These are phyloP conservation scores for Rhogogaster chlorosoma DNA, from an alignment of 2,888 invertebrate species.

Conservation along the genomic window DNA sequence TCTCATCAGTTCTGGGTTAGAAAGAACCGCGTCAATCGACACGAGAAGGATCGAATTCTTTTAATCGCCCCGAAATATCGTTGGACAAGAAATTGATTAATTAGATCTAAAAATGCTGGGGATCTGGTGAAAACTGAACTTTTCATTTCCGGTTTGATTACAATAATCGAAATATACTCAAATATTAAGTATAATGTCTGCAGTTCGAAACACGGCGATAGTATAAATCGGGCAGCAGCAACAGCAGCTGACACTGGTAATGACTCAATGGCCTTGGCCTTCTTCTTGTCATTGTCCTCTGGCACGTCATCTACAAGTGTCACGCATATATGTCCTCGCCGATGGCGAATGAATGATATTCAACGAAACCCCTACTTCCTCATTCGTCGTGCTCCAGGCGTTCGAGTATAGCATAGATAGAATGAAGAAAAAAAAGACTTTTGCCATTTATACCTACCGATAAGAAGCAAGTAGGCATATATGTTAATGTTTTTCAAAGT, in stretches of 20 bases:
- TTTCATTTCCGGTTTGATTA: too few relatives aligned
- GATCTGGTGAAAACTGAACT: too few relatives aligned
- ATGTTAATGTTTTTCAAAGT: background rate
- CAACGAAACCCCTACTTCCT: background rate
- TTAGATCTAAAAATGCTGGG: too few relatives aligned
- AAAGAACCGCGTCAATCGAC: too few relatives aligned
- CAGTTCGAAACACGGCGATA: background rate
- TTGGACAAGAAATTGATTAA: too few relatives aligned
- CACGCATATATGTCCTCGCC: slow-evolving; percentile 32
- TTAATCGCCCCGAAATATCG: too few relatives aligned
- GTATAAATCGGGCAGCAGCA: background rate
- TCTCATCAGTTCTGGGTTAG: too few relatives aligned
- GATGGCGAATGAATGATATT: slow-evolving; percentile 39
- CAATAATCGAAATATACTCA: too few relatives aligned
- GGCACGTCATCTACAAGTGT: slow-evolving; percentile 34
- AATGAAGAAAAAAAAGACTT: too few relatives aligned
- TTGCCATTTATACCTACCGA: background rate
- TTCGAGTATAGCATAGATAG: background rate
- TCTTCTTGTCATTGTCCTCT: slow-evolving; percentile 42
- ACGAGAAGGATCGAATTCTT: too few relatives aligned
- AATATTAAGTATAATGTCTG: background rate
- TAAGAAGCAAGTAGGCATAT: too few relatives aligned
- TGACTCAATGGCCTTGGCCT: slow-evolving; percentile 36
- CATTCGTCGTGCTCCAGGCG: background rate
- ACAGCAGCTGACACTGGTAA: slow-evolving; percentile 26